Evolutionary conservation across 2,888 invertebrate species (phyloP).

Genomic region (Metalampra italica): DNA sequence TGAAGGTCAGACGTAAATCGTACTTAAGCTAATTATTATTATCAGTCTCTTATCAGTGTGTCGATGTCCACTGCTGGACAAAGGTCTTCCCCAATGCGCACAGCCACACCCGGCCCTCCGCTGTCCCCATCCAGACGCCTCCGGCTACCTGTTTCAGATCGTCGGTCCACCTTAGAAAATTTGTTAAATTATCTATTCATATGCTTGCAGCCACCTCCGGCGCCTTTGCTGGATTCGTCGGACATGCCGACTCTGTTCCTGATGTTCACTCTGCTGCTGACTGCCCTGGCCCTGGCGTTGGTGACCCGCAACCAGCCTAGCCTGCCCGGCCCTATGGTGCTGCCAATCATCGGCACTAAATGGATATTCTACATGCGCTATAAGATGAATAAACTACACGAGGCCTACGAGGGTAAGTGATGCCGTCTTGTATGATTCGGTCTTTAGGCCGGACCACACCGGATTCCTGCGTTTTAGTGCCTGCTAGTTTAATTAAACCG

Average conservation of each 20-base stretch:
- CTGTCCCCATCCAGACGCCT: no score
- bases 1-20: no score
- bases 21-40: no score
- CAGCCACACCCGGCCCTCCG: no score
- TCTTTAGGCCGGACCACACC: no score
- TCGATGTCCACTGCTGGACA: no score
- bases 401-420: constrained; percentile 85
- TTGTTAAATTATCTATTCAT: not conserved
- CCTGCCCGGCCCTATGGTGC: constrained; percentile 85
- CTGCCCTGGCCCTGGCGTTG: constrained; percentile 43
- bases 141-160: no score
- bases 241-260: constrained; percentile 62
- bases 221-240: constrained; percentile 64
- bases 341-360: constrained; percentile 88
- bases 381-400: constrained; percentile 85
- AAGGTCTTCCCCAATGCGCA: no score
- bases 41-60: no score
- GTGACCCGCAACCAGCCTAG: constrained; percentile 40
- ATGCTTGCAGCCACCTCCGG: constrained; percentile 44
- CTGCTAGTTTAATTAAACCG: no score
- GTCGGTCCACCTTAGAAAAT: no score
- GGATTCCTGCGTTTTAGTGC: no score
- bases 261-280: constrained; percentile 43
- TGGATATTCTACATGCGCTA: constrained; percentile 88
- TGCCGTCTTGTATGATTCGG: not conserved